Conservation (phyloP, 1,140 invertebrate genomes). For the Tigriopus japonicus region DNA sequence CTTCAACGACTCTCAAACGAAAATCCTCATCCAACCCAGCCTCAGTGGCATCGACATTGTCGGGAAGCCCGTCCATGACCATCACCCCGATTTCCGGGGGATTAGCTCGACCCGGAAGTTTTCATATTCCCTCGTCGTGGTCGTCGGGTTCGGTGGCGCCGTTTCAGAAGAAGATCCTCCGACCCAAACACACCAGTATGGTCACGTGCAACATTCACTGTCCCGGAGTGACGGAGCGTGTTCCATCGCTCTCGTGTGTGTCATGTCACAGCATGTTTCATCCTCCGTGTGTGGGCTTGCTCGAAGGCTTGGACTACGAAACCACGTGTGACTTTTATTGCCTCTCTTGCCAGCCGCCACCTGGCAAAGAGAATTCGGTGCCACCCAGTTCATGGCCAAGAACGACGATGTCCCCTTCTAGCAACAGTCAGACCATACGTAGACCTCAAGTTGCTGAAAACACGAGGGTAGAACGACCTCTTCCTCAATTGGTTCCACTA, state of each 20-base stretch:
- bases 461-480: not conserved
- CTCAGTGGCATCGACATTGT: not conserved
- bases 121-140: not conserved
- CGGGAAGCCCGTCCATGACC: not conserved
- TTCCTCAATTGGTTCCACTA: not conserved
- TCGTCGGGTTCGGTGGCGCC: not conserved
- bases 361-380: constrained; percentile 1
- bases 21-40: not conserved
- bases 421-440: not conserved
- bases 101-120: not conserved
- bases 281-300: constrained; percentile 12
- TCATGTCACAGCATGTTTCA: constrained; percentile 10
- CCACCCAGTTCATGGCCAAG: not conserved
- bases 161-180: not conserved
- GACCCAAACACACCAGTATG: not conserved
- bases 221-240: not conserved
- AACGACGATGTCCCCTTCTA: not conserved
- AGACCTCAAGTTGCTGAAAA: not conserved
- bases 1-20: not conserved
- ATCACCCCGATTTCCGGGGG: not conserved
- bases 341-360: not conserved
- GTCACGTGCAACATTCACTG: constrained; percentile 13
- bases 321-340: not conserved
- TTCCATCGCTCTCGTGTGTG: constrained; percentile 8
- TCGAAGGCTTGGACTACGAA: not conserved